Conservation (phyloP, 2,797 vertebrate species). For the Macropus fuliginosus region DNA sequence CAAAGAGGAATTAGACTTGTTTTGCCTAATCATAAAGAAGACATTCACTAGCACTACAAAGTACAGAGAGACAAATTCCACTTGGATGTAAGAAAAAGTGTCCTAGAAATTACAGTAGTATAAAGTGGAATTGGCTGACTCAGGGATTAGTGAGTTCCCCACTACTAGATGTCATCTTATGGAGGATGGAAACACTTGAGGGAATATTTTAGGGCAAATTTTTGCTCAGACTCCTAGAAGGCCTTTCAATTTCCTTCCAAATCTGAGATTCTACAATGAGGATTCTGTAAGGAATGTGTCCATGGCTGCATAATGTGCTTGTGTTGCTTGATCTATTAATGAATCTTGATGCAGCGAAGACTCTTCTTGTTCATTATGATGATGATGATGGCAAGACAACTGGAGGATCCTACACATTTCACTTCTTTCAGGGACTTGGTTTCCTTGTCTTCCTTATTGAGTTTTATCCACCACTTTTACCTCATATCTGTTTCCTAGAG, state of each 20-base stretch:
- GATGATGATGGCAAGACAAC: neutral
- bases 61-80: neutral
- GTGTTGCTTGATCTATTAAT: neutral
- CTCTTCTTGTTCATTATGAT: neutral
- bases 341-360: neutral
- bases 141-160: neutral
- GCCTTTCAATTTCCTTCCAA: neutral
- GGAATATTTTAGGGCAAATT: neutral
- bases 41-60: neutral
- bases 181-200: neutral
- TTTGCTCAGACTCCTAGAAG: neutral
- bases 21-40: neutral
- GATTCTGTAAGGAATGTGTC: neutral
- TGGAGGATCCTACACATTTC: neutral
- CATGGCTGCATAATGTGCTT: neutral
- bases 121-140: neutral
- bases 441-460: neutral
- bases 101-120: neutral
- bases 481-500: neutral
- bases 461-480: neutral
- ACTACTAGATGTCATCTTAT: neutral
- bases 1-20: neutral
- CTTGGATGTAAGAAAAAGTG: neutral
- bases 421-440: neutral
- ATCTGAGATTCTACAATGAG: neutral